Evolutionary conservation across 2,113 vertebrate species (phyloP), one percentile per base, ranked within the genome.

Genomic region (Rutilus rutilus): DNA sequence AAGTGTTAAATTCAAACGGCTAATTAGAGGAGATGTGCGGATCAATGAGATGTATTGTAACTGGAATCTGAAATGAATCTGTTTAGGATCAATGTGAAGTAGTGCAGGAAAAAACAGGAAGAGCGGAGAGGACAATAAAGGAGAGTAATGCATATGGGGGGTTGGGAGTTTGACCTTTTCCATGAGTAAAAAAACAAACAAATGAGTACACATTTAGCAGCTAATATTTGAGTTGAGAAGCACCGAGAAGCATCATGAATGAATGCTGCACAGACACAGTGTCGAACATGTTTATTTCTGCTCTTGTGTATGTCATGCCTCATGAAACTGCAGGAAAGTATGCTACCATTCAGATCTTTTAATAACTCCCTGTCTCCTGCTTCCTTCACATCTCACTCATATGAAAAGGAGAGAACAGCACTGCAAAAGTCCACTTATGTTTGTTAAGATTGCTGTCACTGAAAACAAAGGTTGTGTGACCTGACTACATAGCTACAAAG

Each of bases 21-120:
- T 95, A 95, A 96, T 95, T 93, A 94, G 92, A 93, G 93, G 93
- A 93, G 95, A 95, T 93, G 91, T 91, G 90, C 83, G 91, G 92
- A 95, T 96, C 95, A 91, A 95, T 96, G 90, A 90, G 91, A 93
- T 94, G 89, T 92, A 94, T 94, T 90, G 90, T 93, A 94, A 94
- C 93, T 95, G 94, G 93, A 95, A 96, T 95, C 92, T 94, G 95
- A 94, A 95, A 95, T 94, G 86, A 95, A 95, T 94, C 86, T 93
- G 82, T 86, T 84, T 71, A 45, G 86, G 90, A 95, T 95, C 94
- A 93, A 96, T 91, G 86, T 33, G 83, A 85, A 84, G 42, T 50
- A 30, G 30, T 76, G 78, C 87, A 89, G 86, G 84, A 87, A 50
- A 42, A 78, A 77, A 80, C 6, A 27, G 67, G 54, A 60, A 78